These are phyloP conservation scores for Phylloscopus collybita DNA, from an alignment of 2,797 vertebrate species.

Conservation along the genomic window DNA sequence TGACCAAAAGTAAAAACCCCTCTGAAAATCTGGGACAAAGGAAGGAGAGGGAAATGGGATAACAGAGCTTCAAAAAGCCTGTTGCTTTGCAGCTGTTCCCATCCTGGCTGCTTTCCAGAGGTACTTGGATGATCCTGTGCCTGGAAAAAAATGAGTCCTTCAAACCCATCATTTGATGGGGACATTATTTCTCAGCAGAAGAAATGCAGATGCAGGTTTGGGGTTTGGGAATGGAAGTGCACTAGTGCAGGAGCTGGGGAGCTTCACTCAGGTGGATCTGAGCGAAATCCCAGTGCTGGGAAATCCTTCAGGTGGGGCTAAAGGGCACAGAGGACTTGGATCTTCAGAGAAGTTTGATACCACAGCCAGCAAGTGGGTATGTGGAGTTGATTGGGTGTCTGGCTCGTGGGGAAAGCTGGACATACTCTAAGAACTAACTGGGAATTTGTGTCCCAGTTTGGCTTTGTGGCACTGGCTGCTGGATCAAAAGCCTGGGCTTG, in stretches of 20 bases:
- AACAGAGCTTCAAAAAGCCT: background rate
- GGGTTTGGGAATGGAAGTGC: background rate
- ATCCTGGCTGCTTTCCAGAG: conserved; percentile 29
- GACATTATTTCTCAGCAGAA: background rate
- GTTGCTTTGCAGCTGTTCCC: conserved; percentile 28
- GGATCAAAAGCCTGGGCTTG: background rate
- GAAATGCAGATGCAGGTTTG: background rate
- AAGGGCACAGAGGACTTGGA: background rate
- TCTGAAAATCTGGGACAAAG: background rate
- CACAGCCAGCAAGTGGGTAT: background rate
- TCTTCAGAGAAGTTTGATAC: background rate
- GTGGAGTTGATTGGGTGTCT: background rate
- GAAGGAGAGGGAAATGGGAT: background rate
- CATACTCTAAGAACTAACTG: background rate
- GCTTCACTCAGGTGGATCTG: background rate
- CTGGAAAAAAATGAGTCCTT: background rate
- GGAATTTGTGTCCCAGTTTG: background rate
- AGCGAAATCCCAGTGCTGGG: background rate
- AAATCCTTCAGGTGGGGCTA: background rate
- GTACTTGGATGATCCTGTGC: background rate
- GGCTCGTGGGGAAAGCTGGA: background rate
- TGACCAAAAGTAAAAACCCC: background rate
- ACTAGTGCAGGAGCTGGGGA: background rate
- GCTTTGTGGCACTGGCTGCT: background rate
- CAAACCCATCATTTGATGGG: background rate